These are phyloP conservation scores for Alligator mississippiensis DNA, from an alignment of 2,113 vertebrate species.

Conservation along the genomic window DNA sequence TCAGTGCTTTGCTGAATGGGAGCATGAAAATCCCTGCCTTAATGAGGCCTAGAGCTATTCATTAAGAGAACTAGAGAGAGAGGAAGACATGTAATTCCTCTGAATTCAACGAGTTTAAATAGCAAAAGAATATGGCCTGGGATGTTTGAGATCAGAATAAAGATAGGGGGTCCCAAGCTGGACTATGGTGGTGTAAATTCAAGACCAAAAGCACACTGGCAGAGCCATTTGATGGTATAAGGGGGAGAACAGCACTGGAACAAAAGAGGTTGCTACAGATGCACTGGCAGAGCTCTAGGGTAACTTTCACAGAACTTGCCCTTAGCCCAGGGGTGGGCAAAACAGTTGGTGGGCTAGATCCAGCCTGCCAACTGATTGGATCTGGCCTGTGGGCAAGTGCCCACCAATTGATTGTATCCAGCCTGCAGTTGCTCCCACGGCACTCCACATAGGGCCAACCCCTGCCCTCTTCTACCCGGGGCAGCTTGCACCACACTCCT, in stretches of 20 bases:
- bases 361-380: too few relatives aligned
- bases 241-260: neutral
- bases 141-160: neutral
- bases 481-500: too few relatives aligned
- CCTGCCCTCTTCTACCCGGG: too few relatives aligned
- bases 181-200: neutral
- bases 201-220: too few relatives aligned
- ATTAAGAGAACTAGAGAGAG: neutral
- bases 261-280: neutral
- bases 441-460: too few relatives aligned
- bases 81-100: neutral
- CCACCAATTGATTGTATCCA: too few relatives aligned
- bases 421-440: too few relatives aligned
- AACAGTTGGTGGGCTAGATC: neutral
- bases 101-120: neutral
- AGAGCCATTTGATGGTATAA: neutral
- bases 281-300: neutral
- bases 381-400: too few relatives aligned
- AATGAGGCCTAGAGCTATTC: neutral
- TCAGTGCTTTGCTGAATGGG: neutral
- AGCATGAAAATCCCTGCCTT: neutral
- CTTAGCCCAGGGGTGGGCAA: neutral
- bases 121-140: rapidly evolving
- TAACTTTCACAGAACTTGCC: neutral
- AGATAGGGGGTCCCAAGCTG: neutral